Evolutionary conservation across 2,797 vertebrate genomes (phyloP).

Genomic region (Ptychadena robeensis): DNA sequence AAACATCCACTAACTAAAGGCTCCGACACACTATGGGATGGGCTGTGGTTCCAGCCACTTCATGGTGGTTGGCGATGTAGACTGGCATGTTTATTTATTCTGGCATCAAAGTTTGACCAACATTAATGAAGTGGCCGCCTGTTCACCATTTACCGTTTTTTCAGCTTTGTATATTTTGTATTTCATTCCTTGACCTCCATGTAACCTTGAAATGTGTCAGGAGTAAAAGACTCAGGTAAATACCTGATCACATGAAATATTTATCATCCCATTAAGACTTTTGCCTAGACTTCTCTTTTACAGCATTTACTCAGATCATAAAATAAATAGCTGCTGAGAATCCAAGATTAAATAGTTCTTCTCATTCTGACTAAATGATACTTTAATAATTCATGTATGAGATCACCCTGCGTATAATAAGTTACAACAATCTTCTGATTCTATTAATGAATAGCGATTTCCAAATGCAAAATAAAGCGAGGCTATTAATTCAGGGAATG

Average conservation of each 20-base stretch:
- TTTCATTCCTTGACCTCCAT: too few relatives aligned
- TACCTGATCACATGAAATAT: neutral
- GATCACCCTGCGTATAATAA: constrained; percentile 1
- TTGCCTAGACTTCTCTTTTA: neutral
- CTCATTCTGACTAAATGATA: neutral
- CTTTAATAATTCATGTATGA: constrained; percentile 39
- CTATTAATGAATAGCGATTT: constrained; percentile 12
- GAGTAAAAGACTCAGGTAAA: neutral
- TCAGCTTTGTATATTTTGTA: too few relatives aligned
- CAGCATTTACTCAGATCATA: neutral
- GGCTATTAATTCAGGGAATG: neutral
- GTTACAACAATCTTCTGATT: neutral
- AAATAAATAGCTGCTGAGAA: constrained; percentile 2
- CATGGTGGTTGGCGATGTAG: too few relatives aligned
- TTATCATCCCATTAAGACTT: neutral
- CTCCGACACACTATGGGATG: too few relatives aligned
- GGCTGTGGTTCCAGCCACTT: too few relatives aligned
- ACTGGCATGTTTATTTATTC: too few relatives aligned
- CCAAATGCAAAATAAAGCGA: neutral
- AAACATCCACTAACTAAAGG: too few relatives aligned
- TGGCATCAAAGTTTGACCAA: too few relatives aligned
- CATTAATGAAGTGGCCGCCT: too few relatives aligned
- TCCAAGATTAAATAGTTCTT: neutral
- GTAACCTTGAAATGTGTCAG: neutral
- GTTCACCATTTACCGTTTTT: too few relatives aligned